Evolutionary conservation across 2,113 vertebrate species (phyloP).

Genomic region (Myrmecobius fasciatus): DNA sequence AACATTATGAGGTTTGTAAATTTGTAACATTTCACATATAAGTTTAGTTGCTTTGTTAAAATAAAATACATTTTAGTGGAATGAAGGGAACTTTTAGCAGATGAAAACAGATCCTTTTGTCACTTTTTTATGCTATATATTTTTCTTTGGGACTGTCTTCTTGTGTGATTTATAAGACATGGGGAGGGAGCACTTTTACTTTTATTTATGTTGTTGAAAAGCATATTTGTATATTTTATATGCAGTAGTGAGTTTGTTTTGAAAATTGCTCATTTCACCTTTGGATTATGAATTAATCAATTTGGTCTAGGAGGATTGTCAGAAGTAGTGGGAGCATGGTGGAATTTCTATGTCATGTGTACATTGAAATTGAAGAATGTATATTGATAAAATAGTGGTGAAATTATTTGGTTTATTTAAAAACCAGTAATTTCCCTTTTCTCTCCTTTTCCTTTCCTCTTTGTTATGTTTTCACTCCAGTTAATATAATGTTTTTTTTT

Average conservation of each 20-base stretch:
- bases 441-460: background rate
- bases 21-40: slow-evolving; percentile 57
- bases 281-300: background rate
- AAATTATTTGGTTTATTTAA: background rate
- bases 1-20: slow-evolving; percentile 96
- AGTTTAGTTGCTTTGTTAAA: slow-evolving; percentile 1
- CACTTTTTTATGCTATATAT: background rate
- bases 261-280: background rate
- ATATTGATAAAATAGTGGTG: background rate
- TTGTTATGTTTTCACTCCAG: background rate
- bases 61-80: background rate
- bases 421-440: background rate
- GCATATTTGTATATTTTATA: background rate
- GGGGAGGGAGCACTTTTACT: background rate
- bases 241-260: background rate
- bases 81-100: background rate
- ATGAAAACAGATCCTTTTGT: background rate
- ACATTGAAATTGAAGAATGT: background rate
- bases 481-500: background rate
- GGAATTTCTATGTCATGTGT: background rate
- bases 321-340: background rate
- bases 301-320: background rate
- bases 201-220: background rate
- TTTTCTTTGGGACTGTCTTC: background rate
- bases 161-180: background rate